Percentiles rank a stretch among this genome's conserved stretches.
Evolutionary conservation across 2,888 invertebrate genomes (phyloP).

Genomic region (Tethea ocularis): DNA sequence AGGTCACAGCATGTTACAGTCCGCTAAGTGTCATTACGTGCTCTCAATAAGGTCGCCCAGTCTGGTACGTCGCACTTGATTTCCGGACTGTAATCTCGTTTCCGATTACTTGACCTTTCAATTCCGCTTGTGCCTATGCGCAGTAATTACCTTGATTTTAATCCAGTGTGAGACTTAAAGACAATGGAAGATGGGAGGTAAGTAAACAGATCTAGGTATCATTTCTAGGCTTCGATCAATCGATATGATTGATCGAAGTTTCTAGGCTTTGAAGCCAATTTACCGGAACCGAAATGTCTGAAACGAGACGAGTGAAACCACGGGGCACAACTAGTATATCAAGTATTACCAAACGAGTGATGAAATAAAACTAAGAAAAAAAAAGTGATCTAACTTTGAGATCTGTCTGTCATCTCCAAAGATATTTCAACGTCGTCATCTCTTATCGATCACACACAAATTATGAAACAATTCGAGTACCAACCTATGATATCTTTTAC

Average conservation of each 20-base stretch:
- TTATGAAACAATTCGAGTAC: not conserved
- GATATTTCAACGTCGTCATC: too few relatives aligned
- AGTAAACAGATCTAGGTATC: not conserved
- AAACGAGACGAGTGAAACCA: too few relatives aligned
- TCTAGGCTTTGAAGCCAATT: too few relatives aligned
- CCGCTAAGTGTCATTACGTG: conserved; percentile 6
- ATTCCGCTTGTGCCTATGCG: conserved; percentile 16
- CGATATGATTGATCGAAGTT: too few relatives aligned
- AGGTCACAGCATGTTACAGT: conserved; percentile 14
- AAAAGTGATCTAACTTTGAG: not conserved
- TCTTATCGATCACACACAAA: not conserved
- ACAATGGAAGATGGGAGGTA: not conserved
- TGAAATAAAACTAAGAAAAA: not conserved
- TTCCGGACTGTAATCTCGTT: conserved; percentile 30
- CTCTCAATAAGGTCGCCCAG: conserved; percentile 4
- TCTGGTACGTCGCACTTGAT: conserved; percentile 6
- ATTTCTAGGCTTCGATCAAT: not conserved
- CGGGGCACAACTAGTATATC: too few relatives aligned
- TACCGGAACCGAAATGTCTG: too few relatives aligned
- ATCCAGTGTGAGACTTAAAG: not conserved
- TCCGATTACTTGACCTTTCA: conserved; percentile 35
- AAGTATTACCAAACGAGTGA: not conserved
- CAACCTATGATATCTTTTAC: not conserved
- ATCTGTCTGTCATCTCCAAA: not conserved
- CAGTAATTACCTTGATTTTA: conserved; percentile 1